These are phyloP conservation scores for Zaprionus inermis DNA, from an alignment of 1,140 invertebrate genomes.

Conservation along the genomic window DNA sequence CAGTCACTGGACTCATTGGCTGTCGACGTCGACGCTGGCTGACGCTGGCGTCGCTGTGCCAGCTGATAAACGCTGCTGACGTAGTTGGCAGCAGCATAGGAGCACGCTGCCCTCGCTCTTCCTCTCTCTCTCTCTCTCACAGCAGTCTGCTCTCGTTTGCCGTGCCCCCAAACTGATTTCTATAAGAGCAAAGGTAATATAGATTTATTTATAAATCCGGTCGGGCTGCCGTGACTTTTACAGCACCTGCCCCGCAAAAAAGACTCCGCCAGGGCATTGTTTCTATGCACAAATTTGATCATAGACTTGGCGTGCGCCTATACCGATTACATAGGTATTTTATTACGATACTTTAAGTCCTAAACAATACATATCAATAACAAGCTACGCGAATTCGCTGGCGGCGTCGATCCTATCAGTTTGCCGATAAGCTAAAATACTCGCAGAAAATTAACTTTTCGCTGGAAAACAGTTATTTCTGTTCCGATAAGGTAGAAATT, in stretches of 20 bases:
- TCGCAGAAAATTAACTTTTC: slow-evolving; percentile 1
- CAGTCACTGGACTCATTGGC: slow-evolving; percentile 41
- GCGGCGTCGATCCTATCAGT: neutral
- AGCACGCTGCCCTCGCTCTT: neutral
- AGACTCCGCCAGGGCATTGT: neutral
- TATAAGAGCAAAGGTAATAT: slow-evolving; percentile 2
- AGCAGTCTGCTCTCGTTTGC: slow-evolving; percentile 35
- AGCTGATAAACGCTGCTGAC: slow-evolving; percentile 46
- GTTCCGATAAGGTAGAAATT: neutral
- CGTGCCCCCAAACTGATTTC: slow-evolving; percentile 62
- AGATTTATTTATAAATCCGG: neutral
- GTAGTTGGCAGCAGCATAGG: slow-evolving; percentile 10
- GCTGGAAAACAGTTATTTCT: slow-evolving; percentile 1
- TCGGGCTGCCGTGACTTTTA: neutral
- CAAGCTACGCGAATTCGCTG: neutral
- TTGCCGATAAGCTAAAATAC: neutral
- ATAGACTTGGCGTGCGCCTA: neutral
- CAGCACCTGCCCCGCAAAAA: neutral
- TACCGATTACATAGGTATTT: neutral
- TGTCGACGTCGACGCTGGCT: neutral
- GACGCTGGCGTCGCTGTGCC: slow-evolving; percentile 11
- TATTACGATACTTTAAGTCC: neutral
- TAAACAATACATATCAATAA: neutral
- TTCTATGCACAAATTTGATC: neutral
- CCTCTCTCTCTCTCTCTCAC: slow-evolving; percentile 22